Conservation (phyloP, 2,888 invertebrate genomes). For the Alloplasta piceator region DNA sequence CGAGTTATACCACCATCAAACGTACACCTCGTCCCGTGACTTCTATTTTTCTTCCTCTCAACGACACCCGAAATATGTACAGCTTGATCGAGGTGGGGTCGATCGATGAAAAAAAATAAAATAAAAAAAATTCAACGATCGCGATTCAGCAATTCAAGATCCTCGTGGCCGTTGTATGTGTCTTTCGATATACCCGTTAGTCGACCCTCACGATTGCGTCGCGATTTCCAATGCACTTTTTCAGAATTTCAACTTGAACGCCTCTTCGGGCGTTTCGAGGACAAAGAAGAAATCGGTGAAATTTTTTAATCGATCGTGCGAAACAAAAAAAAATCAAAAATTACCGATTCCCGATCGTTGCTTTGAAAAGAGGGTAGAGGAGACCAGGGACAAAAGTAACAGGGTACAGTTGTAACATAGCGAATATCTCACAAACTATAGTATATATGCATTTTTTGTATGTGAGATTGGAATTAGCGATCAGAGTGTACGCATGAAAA, state of each 20-base stretch:
- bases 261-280: slow-evolving; percentile 38
- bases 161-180: slow-evolving; percentile 18
- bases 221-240: slow-evolving; percentile 57
- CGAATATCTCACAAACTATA: too few relatives aligned
- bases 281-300: slow-evolving; percentile 8
- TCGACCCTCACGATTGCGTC: slow-evolving; percentile 57
- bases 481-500: too few relatives aligned
- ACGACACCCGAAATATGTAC: background rate
- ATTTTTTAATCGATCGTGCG: background rate
- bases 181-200: slow-evolving; percentile 61
- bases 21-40: background rate
- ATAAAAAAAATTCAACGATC: slow-evolving; percentile 48
- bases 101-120: background rate
- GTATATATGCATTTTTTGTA: too few relatives aligned
- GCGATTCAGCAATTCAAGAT: slow-evolving; percentile 45
- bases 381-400: too few relatives aligned
- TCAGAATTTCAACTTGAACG: slow-evolving; percentile 51
- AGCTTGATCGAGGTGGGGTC: background rate
- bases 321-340: background rate
- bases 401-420: too few relatives aligned
- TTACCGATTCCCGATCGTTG: too few relatives aligned
- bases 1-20: background rate
- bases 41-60: background rate
- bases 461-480: too few relatives aligned
- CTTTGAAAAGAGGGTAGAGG: background rate